Evolutionary conservation across 35 echinoderm and acorn worm species (phyloP), one percentile per base, ranked within the genome.

Genomic region (Lytechinus pictus): DNA sequence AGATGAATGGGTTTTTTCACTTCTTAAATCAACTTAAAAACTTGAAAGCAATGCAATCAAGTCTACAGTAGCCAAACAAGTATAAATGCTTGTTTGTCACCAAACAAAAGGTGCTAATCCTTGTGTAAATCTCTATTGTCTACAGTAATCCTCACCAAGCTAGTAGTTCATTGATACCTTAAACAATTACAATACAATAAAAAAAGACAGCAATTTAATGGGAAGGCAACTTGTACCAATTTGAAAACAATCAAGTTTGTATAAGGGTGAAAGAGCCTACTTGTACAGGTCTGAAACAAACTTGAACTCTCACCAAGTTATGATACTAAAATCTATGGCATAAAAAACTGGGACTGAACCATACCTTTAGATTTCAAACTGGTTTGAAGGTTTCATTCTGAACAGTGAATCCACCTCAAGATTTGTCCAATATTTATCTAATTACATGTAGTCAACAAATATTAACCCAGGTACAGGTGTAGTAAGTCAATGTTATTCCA

Each of bases 401-500:
- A n/a, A 79, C 19, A 79, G 66, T 24, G 6, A 79, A 16, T 79
- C 66, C 16, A 79, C 66, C 4, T 24, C 7, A 79, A 24, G 19
- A 79, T 24, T 79, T 24, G 14, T 72, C 61, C 61, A 24, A 79
- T 79, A n/a, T n/a, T n/a, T n/a, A n/a, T n/a, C n/a, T n/a, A n/a
- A n/a, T 44, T 44, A 44, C 33, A 44, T 44, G 33, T 79, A 79
- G 66, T n/a, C 66, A n/a, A n/a, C n/a, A n/a, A n/a, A n/a, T n/a
- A 79, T 13, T 9, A 79, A 79, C 19, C 19, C 66, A 79, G 66
- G 21, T 24, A 79, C 66, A 79, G 66, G 66, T 79, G 66, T 79
- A 79, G 66, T 79, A 19, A 79, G 66, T 79, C 66, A 79, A 79
- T 79, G n/a, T 79, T 79, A 79, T 79, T 79, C 66, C 66, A 79